Conservation (phyloP, 92 coral and sea anemone genomes). For the Epizoanthus fatuus region DNA sequence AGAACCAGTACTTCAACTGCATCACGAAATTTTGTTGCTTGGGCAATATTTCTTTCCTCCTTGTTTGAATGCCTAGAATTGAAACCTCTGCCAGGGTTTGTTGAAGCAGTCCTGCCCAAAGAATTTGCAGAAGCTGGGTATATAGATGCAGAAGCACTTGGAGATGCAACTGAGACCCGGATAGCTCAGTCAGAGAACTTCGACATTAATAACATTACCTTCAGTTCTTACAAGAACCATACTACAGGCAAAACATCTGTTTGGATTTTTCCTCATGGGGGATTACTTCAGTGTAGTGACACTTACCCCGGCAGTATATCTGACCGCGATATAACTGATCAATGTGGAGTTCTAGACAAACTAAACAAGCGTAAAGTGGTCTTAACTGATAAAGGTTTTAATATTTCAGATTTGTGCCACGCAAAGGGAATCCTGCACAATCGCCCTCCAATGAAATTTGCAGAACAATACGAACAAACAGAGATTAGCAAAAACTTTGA, state of each 20-base stretch:
- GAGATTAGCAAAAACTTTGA: background rate
- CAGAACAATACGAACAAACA: constrained; percentile 19
- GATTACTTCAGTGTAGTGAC: constrained; percentile 23
- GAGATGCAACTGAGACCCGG: too few relatives aligned
- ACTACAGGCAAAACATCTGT: constrained; percentile 8
- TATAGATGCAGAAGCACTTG: constrained; percentile 24
- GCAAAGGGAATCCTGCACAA: background rate
- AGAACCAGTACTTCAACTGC: constrained; percentile 12
- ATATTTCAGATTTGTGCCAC: background rate
- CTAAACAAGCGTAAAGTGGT: too few relatives aligned
- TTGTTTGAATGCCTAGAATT: constrained; percentile 39
- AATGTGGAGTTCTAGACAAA: too few relatives aligned
- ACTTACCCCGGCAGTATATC: constrained; percentile 20
- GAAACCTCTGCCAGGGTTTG: too few relatives aligned
- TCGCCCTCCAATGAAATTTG: constrained; percentile 43
- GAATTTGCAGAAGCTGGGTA: constrained; percentile 31
- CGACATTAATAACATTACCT: constrained; percentile 22
- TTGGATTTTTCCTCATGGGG: constrained; percentile 29
- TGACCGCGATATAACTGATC: too few relatives aligned
- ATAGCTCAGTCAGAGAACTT: constrained; percentile 52
- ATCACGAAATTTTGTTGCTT: constrained; percentile 15
- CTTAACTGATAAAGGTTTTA: too few relatives aligned
- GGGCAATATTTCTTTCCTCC: constrained; percentile 38
- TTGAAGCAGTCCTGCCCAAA: constrained; percentile 30
- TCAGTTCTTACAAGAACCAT: constrained; percentile 29